Base-by-base conservation (phyloP, 2,888 invertebrate genomes). In the Caenorhabditis sp. region DNA sequence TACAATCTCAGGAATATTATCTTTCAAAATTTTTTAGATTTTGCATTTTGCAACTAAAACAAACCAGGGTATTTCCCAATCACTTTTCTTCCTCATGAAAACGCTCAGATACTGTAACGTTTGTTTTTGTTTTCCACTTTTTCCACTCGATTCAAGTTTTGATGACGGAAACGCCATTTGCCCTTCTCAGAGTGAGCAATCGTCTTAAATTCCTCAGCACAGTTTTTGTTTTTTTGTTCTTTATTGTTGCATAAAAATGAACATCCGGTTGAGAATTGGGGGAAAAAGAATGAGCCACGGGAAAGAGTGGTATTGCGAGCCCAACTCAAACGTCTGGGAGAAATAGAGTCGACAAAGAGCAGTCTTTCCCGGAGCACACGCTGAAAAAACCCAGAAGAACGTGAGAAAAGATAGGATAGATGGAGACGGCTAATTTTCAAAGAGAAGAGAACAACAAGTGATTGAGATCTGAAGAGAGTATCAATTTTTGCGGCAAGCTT, bases 311-410 rank as follows among this genome's bases (percentile, higher is more conserved):
- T 3, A 8, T 55, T 18, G 11, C 40, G 13, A 40, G n/a, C n/a
- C n/a, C n/a, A 40, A 15, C 40, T 8, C 3, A 47, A 9, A 2
- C 6, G 20, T 32, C 22, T 37, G 20, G 11, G 13, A 40, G n/a
- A 56, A 26, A 26, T 37, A 18, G 20, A 18, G 18, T 35, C 18
- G 32, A 56, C 18, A 61, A 28, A 15, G 3, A 32, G 51, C 61
- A 37, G 24, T 67, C 22, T 64, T 61, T 53, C 26, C 20, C 24
- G 55, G 28, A 40, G 40, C 55, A n/a, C 22, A 55, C 15, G 50
- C 77, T 69, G 28, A 69, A 69, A 77, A 69, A 77, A 51, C 68
- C 68, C 50, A 24, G 28, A 56, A 68, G 51, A 20, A 53, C 1
- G 28, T 20, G 9, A 20, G 15, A 28, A 18, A 18, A 18, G 24